Percentiles rank a stretch among this genome's conserved stretches.
These are phyloP conservation scores for Danio choprae DNA, from an alignment of 2,797 vertebrate species.

Conservation along the genomic window DNA sequence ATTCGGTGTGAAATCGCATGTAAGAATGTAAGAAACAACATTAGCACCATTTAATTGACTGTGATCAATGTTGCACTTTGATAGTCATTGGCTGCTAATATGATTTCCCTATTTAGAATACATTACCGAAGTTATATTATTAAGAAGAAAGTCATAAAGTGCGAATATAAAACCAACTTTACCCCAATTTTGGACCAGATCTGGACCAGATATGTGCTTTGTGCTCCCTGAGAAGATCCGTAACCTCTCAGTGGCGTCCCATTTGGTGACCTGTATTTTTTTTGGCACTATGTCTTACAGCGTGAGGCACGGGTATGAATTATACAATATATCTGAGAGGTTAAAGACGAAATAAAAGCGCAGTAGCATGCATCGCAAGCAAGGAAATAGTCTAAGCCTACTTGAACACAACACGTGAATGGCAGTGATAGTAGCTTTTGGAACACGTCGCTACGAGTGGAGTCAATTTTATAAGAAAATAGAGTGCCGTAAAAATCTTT, in stretches of 20 bases:
- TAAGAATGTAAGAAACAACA: too few species aligned
- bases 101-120: too few species aligned
- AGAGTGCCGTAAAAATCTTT: slow-evolving; percentile 71
- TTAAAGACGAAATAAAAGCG: not conserved
- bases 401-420: slow-evolving; percentile 68
- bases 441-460: slow-evolving; percentile 67
- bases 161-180: too few species aligned
- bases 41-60: too few species aligned
- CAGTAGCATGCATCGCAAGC: slow-evolving; percentile 58
- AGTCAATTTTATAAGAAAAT: slow-evolving; percentile 72
- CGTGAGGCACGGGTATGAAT: slow-evolving; percentile 56
- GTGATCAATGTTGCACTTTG: too few species aligned
- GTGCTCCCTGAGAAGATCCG: slow-evolving; percentile 45
- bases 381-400: slow-evolving; percentile 43
- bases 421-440: slow-evolving; percentile 81
- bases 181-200: not conserved
- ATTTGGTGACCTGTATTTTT: slow-evolving; percentile 25
- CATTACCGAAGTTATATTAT: too few species aligned
- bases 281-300: slow-evolving; percentile 34
- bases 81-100: too few species aligned
- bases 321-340: slow-evolving; percentile 22
- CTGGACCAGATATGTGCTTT: slow-evolving; percentile 40
- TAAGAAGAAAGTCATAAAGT: too few species aligned
- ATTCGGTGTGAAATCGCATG: too few species aligned
- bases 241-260: slow-evolving; percentile 32